Evolutionary conservation across 2,797 vertebrate genomes (phyloP).

Genomic region (Octomys mimax): DNA sequence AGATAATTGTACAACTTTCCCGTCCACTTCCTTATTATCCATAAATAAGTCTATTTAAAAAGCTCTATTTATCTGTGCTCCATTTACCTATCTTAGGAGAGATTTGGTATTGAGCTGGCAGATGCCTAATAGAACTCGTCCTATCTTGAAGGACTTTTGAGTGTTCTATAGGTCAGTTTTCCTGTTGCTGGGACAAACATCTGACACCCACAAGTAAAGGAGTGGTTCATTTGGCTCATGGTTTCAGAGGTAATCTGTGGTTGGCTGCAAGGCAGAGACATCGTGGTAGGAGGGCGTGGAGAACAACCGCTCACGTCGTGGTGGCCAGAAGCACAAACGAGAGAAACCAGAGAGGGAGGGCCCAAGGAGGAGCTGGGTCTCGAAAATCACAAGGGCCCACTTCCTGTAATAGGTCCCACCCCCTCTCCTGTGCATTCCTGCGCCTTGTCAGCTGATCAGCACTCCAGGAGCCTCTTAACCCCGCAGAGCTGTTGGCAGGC

Average conservation of each 20-base stretch:
- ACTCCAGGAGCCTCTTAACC: not conserved
- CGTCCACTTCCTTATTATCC: not conserved
- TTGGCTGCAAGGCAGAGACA: not conserved
- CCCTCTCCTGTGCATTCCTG: not conserved
- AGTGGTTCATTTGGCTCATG: not conserved
- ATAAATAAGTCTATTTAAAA: conserved; percentile 10
- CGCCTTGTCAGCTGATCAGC: not conserved
- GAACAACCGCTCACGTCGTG: not conserved
- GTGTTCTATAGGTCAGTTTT: not conserved
- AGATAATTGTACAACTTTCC: not conserved
- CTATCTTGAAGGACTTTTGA: conserved; percentile 89
- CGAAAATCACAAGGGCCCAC: not conserved
- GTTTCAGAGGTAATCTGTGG: not conserved
- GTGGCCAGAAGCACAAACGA: not conserved
- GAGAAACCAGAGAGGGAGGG: not conserved
- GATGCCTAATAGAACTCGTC: conserved; percentile 92
- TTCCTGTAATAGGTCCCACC: not conserved
- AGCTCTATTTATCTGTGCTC: not conserved
- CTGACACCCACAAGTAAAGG: not conserved
- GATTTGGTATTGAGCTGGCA: conserved; percentile 93
- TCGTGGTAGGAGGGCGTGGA: not conserved
- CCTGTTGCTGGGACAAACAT: not conserved
- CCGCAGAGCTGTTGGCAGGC: not conserved
- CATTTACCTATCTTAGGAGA: conserved; percentile 89
- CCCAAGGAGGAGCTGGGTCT: not conserved